phyloP scores from a whole-genome alignment of 2,888 invertebrate species.

The Cryptops parisi region DNA sequence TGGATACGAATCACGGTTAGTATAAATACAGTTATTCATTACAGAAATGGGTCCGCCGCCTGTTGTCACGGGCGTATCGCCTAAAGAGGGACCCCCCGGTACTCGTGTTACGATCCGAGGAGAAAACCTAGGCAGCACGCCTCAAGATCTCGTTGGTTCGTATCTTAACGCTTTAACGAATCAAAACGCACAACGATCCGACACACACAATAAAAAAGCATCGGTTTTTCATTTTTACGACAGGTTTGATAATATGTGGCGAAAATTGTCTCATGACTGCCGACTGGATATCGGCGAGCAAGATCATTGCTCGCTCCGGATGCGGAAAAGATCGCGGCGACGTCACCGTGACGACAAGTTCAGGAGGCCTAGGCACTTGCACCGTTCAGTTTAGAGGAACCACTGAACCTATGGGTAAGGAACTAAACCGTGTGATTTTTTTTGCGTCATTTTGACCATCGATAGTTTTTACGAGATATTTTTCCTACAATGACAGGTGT shows the following conservation, averaged over 20 bases:
- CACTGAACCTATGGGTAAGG: constrained; percentile 31
- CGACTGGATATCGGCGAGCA: constrained; percentile 96
- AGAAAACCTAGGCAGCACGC: constrained; percentile 78
- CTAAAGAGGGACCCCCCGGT: constrained; percentile 96
- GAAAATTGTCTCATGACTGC: constrained; percentile 88
- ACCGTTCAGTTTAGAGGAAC: constrained; percentile 70
- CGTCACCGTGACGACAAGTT: constrained; percentile 71
- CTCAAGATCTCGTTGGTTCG: constrained; percentile 72
- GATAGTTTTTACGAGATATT: neutral
- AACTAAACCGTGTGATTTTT: neutral
- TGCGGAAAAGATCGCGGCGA: constrained; percentile 74
- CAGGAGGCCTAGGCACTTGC: constrained; percentile 74
- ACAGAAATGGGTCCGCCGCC: constrained; percentile 43
- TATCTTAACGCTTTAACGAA: too few relatives aligned
- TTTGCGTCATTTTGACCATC: neutral
- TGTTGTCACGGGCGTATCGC: constrained; percentile 90
- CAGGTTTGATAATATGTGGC: constrained; percentile 86
- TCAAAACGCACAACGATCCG: neutral
- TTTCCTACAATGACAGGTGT: constrained; percentile 44
- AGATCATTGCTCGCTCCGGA: constrained; percentile 90
- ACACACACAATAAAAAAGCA: too few relatives aligned
- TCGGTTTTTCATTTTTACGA: too few relatives aligned
- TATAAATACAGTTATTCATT: too few relatives aligned
- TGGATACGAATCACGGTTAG: too few relatives aligned
- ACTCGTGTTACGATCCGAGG: constrained; percentile 88